Base-by-base conservation (phyloP, 1,140 invertebrate species). In the Metopolophium dirhodum region DNA sequence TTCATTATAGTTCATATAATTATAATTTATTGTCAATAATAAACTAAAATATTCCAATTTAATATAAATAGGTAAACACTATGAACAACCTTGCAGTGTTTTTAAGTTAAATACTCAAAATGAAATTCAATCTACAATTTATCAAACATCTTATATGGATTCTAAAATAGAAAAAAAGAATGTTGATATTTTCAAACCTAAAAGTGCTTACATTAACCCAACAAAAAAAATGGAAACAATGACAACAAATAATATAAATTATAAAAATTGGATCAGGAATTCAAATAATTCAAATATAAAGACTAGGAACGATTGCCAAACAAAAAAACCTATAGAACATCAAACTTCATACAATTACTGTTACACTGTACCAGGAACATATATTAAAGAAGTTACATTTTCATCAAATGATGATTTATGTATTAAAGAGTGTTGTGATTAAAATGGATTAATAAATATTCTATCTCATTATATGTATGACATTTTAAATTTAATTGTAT, bases 201-300 rank as follows among this genome's bases (percentile, higher is more conserved):
- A 57, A 90, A 90, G 37, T 54, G 37, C 54, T 37, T 90, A 90
- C 35, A 37, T 90, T 18, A 37, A 2, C 3, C 88, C 88, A 41
- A 37, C 8, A 90, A 35, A 22, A 90, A 90, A 57, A 90, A 90
- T 90, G 88, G 88, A 90, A 37, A 57, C 51, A n/a, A 57, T n/a
- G 22, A 90, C 88, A 90, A 90, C 88, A 35, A 57, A 35, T 37
- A 90, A 90, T 90, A 18, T 37, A 11, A 41, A n/a, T 47, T 90
- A 90, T 35, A 90, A 90, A 57, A 23, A 90, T 57, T 90, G 88
- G 88, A 37, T 20, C 35, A 47, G 51, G 11, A 37, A n/a, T 54
- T 41, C 88, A 57, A 35, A 57, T 61, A 37, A 37, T 90, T 57
- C 54, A 57, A 90, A 1, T 51, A 54, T 41, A 8, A 90, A 41